Base-by-base conservation (phyloP, 2,888 invertebrate genomes). In the Melanotus villosus region DNA sequence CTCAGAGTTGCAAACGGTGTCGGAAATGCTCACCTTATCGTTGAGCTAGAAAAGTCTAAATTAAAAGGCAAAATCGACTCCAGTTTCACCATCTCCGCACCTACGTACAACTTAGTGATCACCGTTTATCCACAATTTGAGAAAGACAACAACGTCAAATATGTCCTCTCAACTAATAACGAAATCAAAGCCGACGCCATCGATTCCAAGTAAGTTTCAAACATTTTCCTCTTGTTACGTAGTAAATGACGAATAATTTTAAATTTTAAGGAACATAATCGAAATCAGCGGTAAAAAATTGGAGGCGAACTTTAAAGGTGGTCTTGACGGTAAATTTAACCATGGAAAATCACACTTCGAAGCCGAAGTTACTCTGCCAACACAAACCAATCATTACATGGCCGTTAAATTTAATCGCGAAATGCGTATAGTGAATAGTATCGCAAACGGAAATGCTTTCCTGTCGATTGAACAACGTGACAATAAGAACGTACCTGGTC, bases 81-180 rank as follows among this genome's bases (percentile, higher is more conserved):
- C 0, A 90, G 90, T 57, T 88, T 94, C 77, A 84, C 87, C 0
- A 82, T 90, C 0, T 87, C 88, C 57, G 87, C 89, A 0, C 89
- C 90, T 0, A 87, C 87, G 0, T 91, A 89, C 81, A 88, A 89
- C 70, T 86, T 90, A 0, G 89, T 90, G 50, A 77, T 90, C 0
- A 91, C 90, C 47, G 58, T 95, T 2, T 89, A 86, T 75, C 89
- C 92, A 26, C 90, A 93, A 80, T 91, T 88, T 69, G 90, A 90
- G 56, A 91, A 91, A 78, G 90, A 93, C 79, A 90, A 90, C 43
- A 88, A 85, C 43, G 91, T 92, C 76, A 91, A 91, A 76, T 75
- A 94, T 2, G 87, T 88, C 66, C 76, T 93, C 36, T 88, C 88
- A 30, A 92, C 93, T 0, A 87, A 88, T 71, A 89, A 88, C 62